phyloP scores from a whole-genome alignment of 2,113 vertebrate species.

The Thunnus thynnus region DNA sequence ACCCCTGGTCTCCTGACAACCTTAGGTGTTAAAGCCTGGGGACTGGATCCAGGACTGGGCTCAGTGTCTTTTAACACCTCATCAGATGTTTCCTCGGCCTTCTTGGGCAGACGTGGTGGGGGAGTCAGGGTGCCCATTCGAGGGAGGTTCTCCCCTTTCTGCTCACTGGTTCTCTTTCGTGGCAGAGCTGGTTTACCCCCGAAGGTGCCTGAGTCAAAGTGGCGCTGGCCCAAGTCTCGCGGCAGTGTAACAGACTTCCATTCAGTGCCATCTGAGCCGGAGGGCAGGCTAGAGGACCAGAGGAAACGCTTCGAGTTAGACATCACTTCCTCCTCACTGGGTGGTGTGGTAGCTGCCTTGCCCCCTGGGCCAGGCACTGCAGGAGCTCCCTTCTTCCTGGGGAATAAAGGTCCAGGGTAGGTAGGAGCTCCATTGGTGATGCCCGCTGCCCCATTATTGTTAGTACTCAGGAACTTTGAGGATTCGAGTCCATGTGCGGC shows the following conservation, averaged over 20 bases:
- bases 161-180: conserved; percentile 89
- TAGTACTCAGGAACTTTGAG: conserved; percentile 82
- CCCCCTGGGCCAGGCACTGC: conserved; percentile 75
- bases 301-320: conserved; percentile 91
- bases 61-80: conserved; percentile 90
- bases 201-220: conserved; percentile 91
- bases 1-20: conserved; percentile 85
- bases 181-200: conserved; percentile 94
- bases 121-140: conserved; percentile 89
- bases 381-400: conserved; percentile 89
- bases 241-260: conserved; percentile 95
- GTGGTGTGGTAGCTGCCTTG: conserved; percentile 80
- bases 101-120: conserved; percentile 90
- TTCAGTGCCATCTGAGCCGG: conserved; percentile 86
- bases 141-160: conserved; percentile 82
- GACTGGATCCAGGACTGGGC: conserved; percentile 91
- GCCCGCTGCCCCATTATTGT: conserved; percentile 83
- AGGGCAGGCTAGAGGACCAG: conserved; percentile 91
- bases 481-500: conserved; percentile 74
- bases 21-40: conserved; percentile 90
- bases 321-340: conserved; percentile 87
- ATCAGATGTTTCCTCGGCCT: conserved; percentile 84
- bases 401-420: conserved; percentile 86
- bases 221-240: conserved; percentile 90
- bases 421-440: conserved; percentile 89